Evolutionary conservation across 2,113 vertebrate genomes (phyloP), one percentile per base, ranked within the genome.

Genomic region (Lophotis ruficrista): DNA sequence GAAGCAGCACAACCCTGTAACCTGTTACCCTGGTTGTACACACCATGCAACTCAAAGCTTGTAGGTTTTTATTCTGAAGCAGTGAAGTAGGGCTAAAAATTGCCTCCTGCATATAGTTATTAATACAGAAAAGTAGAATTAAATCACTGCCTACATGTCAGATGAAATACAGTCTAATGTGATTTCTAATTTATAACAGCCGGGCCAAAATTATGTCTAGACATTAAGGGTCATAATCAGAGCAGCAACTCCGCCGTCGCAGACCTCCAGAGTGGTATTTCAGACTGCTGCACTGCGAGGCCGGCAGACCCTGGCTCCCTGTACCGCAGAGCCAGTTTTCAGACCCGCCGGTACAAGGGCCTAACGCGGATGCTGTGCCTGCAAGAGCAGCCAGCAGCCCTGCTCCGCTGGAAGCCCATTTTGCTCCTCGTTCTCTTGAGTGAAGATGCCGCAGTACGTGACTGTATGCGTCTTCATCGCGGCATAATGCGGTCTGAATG

Each of bases 391-490:
- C 53, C 4, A 0, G 57, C 57, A 79, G 75, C 53, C n/a, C 23
- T 1, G 0, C 21, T 11, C 31, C 38, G 48, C 45, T 18, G 31
- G 45, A 65, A 48, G 35, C 54, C 72, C 5, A 0, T 66, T 70
- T 18, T 78, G 72, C 56, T 71, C 33, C 57, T 31, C 4, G 25
- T 2, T 35, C 66, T 83, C 66, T 51, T 3, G 6, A 61, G 31
- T 2, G 35, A 75, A 15, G 27, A 12, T 9, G 27, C 43, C 0
- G 2, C 1, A 23, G 17, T 15, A 27, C 0, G 1, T 27, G 80
- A 80, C 56, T 45, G 0, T 1, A 25, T 3, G 33, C 0, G 0
- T 47, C 72, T 82, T 43, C 76, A 58, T 12, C 0, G 0, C 43
- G 17, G 54, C 5, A 21, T n/a, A n/a, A 12, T 0, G 14, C 56